Percentiles rank a stretch among this genome's conserved stretches.
Evolutionary conservation across 2,113 vertebrate genomes (phyloP).

Genomic region (Sinocyclocheilus maitianheensis): DNA sequence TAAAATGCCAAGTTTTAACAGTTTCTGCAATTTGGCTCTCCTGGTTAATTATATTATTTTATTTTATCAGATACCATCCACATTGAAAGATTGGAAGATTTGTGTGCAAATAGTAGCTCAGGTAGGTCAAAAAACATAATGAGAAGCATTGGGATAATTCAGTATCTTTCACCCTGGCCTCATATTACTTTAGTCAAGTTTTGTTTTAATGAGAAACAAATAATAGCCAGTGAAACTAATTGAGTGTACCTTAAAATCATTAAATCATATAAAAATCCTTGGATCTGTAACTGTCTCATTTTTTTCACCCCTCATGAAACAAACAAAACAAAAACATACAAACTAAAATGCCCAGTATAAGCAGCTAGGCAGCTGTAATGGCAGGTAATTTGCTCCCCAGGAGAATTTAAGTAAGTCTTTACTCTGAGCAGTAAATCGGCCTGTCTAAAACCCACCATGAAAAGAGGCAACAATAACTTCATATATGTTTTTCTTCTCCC

Average conservation of each 20-base stretch:
- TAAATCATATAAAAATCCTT: background rate
- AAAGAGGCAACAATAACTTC: slow-evolving; percentile 59
- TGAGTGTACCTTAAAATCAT: background rate
- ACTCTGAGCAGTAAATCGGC: background rate
- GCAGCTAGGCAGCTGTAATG: slow-evolving; percentile 40
- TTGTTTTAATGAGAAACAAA: background rate
- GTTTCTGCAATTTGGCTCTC: too few relatives aligned
- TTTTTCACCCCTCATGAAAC: background rate
- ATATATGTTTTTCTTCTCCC: slow-evolving; percentile 52
- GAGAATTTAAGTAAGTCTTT: slow-evolving; percentile 24
- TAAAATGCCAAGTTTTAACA: too few relatives aligned
- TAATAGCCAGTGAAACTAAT: background rate
- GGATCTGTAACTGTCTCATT: background rate
- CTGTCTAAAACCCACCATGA: slow-evolving; percentile 45
- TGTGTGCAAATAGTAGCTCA: too few relatives aligned
- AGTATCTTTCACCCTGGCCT: too few relatives aligned
- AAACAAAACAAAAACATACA: slow-evolving; percentile 1
- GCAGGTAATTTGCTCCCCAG: slow-evolving; percentile 27
- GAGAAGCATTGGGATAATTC: too few relatives aligned
- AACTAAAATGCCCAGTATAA: background rate
- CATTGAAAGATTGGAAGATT: too few relatives aligned
- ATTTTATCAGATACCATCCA: too few relatives aligned
- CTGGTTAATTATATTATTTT: too few relatives aligned
- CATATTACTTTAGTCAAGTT: background rate
- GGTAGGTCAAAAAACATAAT: too few relatives aligned